Conservation (phyloP, 2,113 vertebrate species). For the Philantomba maxwellii region DNA sequence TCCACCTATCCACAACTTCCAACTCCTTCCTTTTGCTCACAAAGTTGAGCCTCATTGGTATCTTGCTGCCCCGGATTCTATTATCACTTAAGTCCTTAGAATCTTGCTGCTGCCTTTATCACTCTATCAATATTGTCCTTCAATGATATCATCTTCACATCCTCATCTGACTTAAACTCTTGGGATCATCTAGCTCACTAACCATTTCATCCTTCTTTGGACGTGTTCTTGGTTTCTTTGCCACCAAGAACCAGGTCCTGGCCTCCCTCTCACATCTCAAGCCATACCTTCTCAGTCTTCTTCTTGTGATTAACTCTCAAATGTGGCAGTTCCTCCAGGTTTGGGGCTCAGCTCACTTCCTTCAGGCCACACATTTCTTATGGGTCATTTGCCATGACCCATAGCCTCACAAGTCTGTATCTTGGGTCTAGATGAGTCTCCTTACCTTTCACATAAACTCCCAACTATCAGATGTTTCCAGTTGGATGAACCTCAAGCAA, state of each 20-base stretch:
- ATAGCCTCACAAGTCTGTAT: too few species aligned
- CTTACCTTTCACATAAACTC: neutral
- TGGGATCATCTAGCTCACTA: neutral
- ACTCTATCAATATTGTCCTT: neutral
- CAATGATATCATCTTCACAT: neutral
- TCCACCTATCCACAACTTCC: neutral
- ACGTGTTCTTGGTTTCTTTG: slow-evolving; percentile 1
- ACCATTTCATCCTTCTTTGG: slow-evolving; percentile 36
- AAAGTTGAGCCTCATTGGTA: too few species aligned
- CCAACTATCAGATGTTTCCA: neutral
- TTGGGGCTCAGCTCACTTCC: neutral
- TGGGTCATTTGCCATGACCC: neutral
- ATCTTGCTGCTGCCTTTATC: neutral
- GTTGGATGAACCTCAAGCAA: neutral
- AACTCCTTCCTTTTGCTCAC: neutral
- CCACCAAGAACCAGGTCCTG: neutral
- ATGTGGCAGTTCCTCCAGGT: neutral
- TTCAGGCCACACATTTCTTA: neutral
- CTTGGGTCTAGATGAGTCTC: neutral
- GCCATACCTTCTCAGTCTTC: neutral
- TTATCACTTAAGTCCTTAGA: neutral
- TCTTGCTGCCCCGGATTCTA: neutral
- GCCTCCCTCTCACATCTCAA: neutral
- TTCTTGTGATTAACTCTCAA: neutral
- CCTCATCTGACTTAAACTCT: neutral